phyloP scores from a whole-genome alignment of 30 jellyfish, hydroid and myxozoan species.

The Cassiopea andromeda region DNA sequence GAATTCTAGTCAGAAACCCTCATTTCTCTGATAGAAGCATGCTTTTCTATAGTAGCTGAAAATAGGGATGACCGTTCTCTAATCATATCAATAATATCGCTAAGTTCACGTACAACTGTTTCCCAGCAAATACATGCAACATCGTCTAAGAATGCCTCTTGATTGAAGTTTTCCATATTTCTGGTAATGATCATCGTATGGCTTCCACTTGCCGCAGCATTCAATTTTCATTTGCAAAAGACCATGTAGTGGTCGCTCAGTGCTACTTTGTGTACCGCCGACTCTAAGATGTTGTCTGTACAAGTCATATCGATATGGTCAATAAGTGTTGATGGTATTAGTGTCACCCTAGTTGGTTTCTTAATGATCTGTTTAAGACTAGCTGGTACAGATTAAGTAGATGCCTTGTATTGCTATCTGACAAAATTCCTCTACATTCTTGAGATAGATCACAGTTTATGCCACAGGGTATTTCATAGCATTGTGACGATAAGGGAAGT shows the following conservation, averaged over 20 bases:
- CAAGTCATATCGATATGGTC: neutral
- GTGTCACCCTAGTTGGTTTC: constrained; percentile 19
- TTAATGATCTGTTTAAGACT: neutral
- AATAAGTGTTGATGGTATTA: neutral
- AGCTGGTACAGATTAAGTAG: neutral
- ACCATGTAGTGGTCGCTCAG: constrained; percentile 4
- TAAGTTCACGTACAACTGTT: neutral
- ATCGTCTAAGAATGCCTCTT: constrained; percentile 14
- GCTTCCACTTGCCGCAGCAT: constrained; percentile 2
- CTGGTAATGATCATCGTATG: constrained; percentile 29
- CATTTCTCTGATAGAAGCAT: neutral
- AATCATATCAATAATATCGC: neutral
- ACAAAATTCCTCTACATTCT: neutral
- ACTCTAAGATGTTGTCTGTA: neutral
- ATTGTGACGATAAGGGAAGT: no score
- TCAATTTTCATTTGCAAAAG: constrained; percentile 16
- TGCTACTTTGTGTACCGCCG: constrained; percentile 33
- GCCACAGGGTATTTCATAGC: no score
- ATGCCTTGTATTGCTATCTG: neutral
- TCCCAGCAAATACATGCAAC: constrained; percentile 1
- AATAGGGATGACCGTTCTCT: neutral
- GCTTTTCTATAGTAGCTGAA: neutral
- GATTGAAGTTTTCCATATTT: constrained; percentile 8
- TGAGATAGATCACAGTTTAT: neutral
- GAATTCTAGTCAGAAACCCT: constrained; percentile 16